Evolutionary conservation across 2,888 invertebrate genomes (phyloP).

Genomic region (Anthrax anthrax): DNA sequence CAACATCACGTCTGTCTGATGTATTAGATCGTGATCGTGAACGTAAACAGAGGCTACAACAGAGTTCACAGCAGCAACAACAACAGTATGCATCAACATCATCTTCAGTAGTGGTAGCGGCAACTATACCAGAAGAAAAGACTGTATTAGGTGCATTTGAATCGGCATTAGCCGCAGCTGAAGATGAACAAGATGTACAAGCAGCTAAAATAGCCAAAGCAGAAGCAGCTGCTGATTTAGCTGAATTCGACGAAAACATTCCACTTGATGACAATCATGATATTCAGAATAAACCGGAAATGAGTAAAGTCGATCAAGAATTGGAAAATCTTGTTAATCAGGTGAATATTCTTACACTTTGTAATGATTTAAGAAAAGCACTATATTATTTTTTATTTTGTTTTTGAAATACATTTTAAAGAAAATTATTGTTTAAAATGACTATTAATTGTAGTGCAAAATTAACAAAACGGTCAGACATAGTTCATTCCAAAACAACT

Average conservation of each 20-base stretch:
- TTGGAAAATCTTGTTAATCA: constrained; percentile 56
- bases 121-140: constrained; percentile 38
- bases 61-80: constrained; percentile 11
- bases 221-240: constrained; percentile 78
- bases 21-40: constrained; percentile 39
- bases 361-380: too few relatives aligned
- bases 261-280: constrained; percentile 56
- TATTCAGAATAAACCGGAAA: constrained; percentile 37
- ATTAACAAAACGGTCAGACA: constrained; percentile 27
- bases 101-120: constrained; percentile 14
- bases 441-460: constrained; percentile 9
- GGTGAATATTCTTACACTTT: constrained; percentile 42
- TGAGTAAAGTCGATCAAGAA: constrained; percentile 59
- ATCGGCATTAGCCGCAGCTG: constrained; percentile 75
- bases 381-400: too few relatives aligned
- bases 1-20: constrained; percentile 42
- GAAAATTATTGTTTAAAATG: too few relatives aligned
- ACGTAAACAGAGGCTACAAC: constrained; percentile 21
- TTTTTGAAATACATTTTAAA: background rate
- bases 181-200: constrained; percentile 88
- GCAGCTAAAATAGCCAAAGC: constrained; percentile 81
- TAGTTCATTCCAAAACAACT: constrained; percentile 23
- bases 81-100: constrained; percentile 13
- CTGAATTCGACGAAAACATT: constrained; percentile 91
- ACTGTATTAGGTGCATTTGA: constrained; percentile 53